These are phyloP conservation scores for Oconnorella tubifera DNA, from an alignment of 2,888 invertebrate genomes.

Conservation along the genomic window DNA sequence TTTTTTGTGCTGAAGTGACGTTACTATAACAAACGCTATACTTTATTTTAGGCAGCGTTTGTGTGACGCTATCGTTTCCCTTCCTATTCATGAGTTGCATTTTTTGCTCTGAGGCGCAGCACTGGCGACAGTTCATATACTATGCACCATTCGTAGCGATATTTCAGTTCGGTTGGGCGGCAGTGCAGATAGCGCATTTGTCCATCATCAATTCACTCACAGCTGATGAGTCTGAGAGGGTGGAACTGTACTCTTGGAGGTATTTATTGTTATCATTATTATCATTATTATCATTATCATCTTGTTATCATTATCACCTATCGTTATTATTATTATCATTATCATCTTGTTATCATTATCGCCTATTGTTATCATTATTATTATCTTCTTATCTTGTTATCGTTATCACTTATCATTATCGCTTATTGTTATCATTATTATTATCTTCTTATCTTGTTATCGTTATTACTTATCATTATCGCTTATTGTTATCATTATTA, in stretches of 20 bases:
- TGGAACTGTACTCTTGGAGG: constrained; percentile 58
- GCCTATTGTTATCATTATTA: too few species aligned
- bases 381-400: too few species aligned
- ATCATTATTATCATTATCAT: neutral
- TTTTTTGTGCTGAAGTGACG: too few species aligned
- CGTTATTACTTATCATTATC: too few species aligned
- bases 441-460: too few species aligned
- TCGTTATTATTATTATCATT: constrained; percentile 5
- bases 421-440: too few species aligned
- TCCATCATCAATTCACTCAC: constrained; percentile 71
- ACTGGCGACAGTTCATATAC: constrained; percentile 56
- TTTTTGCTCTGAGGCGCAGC: constrained; percentile 64
- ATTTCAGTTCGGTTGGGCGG: constrained; percentile 90
- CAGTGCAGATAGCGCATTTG: constrained; percentile 84
- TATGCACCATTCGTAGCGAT: constrained; percentile 60
- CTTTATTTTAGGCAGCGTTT: constrained; percentile 67
- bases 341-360: too few species aligned
- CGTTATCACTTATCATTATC: too few species aligned
- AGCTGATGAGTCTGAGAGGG: constrained; percentile 50
- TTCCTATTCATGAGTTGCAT: constrained; percentile 80
- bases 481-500: too few species aligned
- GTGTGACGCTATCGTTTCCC: constrained; percentile 76
- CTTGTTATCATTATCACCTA: too few species aligned
- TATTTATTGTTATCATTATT: constrained; percentile 28
- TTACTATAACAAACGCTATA: too few species aligned